Evolutionary conservation across 2,888 invertebrate species (phyloP).

Genomic region (Caenorhabditis wallacei): DNA sequence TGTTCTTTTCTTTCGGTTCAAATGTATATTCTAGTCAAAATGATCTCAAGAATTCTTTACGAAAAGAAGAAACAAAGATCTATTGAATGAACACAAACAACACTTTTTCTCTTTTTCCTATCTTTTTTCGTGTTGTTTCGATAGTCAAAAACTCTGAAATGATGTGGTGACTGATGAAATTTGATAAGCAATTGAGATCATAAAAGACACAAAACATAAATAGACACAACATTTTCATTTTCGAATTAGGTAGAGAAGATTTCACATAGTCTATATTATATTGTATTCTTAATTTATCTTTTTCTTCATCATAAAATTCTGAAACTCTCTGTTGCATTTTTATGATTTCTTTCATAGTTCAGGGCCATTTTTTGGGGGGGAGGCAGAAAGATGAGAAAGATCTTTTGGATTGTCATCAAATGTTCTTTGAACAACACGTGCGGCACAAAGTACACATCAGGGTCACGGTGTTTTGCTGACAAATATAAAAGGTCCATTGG

Average conservation of each 20-base stretch:
- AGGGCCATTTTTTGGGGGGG: constrained; percentile 2
- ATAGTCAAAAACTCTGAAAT: constrained; percentile 22
- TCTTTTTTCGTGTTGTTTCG: background rate
- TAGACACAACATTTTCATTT: background rate
- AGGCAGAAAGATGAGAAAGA: background rate
- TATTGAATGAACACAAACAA: background rate
- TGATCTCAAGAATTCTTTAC: too few relatives aligned
- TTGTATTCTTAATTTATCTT: background rate
- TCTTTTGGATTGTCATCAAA: constrained; percentile 15
- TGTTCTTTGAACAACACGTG: constrained; percentile 1
- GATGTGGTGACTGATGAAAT: constrained; percentile 17
- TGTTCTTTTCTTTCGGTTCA: too few relatives aligned
- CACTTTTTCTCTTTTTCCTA: background rate
- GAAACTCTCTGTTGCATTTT: too few relatives aligned
- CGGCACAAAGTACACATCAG: background rate
- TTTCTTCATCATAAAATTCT: background rate
- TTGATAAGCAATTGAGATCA: constrained; percentile 2
- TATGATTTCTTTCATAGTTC: background rate
- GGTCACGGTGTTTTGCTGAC: background rate
- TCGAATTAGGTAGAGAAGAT: background rate
- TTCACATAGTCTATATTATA: too few relatives aligned
- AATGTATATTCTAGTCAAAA: too few relatives aligned
- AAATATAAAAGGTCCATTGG: constrained; percentile 7
- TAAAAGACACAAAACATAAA: background rate
- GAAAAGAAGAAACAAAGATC: too few relatives aligned